phyloP scores from a whole-genome alignment of 1,140 invertebrate genomes.

The Drosophila biarmipes region DNA sequence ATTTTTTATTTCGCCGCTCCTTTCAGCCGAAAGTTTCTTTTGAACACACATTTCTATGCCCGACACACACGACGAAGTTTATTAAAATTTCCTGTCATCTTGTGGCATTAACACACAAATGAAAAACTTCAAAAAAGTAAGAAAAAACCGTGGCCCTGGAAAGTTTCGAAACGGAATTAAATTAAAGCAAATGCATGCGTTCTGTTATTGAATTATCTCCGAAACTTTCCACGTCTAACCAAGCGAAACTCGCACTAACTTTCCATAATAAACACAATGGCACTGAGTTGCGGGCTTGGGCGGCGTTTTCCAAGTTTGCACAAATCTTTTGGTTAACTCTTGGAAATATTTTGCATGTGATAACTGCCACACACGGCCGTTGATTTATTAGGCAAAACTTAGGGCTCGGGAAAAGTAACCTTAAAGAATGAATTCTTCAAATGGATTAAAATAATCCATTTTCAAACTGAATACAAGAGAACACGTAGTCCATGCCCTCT shows the following conservation, averaged over 20 bases:
- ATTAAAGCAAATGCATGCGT: slow-evolving; percentile 12
- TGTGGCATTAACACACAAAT: slow-evolving; percentile 33
- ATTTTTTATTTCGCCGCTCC: slow-evolving; percentile 1
- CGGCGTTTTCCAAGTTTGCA: slow-evolving; percentile 6
- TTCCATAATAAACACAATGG: slow-evolving; percentile 33
- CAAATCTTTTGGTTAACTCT: slow-evolving; percentile 11
- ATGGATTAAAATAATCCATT: neutral
- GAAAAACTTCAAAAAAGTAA: slow-evolving; percentile 22
- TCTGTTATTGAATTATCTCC: slow-evolving; percentile 26
- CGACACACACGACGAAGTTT: slow-evolving; percentile 35
- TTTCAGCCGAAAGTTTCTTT: slow-evolving; percentile 20
- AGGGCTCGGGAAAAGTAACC: neutral
- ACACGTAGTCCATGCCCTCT: no score
- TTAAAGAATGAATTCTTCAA: neutral
- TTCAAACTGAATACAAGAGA: no score
- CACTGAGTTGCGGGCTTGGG: slow-evolving; percentile 1
- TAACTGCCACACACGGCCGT: no score
- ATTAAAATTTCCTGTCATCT: slow-evolving; percentile 57
- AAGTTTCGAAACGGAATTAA: slow-evolving; percentile 11
- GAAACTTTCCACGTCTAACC: slow-evolving; percentile 22
- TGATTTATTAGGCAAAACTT: neutral
- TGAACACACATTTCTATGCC: slow-evolving; percentile 59
- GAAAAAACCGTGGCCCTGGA: neutral
- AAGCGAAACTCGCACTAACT: slow-evolving; percentile 24
- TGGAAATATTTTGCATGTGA: neutral